Evolutionary conservation across 2,888 invertebrate species (phyloP).

Genomic region (Dynastes maya): DNA sequence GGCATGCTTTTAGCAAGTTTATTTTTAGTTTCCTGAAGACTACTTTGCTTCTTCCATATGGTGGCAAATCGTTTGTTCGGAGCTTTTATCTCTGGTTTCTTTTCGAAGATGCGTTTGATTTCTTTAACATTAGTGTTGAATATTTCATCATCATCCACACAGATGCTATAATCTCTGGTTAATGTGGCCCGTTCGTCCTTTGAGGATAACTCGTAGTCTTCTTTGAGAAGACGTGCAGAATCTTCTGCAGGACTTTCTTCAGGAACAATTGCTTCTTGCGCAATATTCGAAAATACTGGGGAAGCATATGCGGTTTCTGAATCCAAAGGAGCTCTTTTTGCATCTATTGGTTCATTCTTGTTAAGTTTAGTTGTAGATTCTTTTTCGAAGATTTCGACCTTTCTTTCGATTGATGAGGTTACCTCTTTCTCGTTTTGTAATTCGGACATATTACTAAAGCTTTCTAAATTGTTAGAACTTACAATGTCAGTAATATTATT

Average conservation of each 20-base stretch:
- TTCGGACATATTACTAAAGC: slow-evolving; percentile 29
- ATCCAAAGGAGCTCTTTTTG: slow-evolving; percentile 1
- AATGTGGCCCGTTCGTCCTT: slow-evolving; percentile 29
- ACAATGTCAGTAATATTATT: slow-evolving; percentile 27
- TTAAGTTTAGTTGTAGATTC: slow-evolving; percentile 12
- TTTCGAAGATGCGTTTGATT: slow-evolving; percentile 50
- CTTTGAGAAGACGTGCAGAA: slow-evolving; percentile 43
- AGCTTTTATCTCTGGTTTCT: slow-evolving; percentile 35
- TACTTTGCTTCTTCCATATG: background rate
- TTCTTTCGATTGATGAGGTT: slow-evolving; percentile 24
- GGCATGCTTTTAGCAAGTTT: slow-evolving; percentile 47
- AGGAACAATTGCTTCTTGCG: slow-evolving; percentile 45
- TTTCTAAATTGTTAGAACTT: slow-evolving; percentile 8
- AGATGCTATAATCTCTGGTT: slow-evolving; percentile 63
- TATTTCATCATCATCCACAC: slow-evolving; percentile 61
- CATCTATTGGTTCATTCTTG: background rate
- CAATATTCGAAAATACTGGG: slow-evolving; percentile 50
- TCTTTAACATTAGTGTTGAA: slow-evolving; percentile 58
- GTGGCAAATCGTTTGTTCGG: background rate
- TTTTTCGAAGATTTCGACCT: slow-evolving; percentile 38
- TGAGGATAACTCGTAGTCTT: slow-evolving; percentile 43
- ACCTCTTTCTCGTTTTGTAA: slow-evolving; percentile 38
- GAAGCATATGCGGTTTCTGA: slow-evolving; percentile 32
- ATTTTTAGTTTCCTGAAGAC: slow-evolving; percentile 35
- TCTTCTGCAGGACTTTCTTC: slow-evolving; percentile 33